Evolutionary conservation across 2,797 vertebrate genomes (phyloP).

Genomic region (Limosa lapponica): DNA sequence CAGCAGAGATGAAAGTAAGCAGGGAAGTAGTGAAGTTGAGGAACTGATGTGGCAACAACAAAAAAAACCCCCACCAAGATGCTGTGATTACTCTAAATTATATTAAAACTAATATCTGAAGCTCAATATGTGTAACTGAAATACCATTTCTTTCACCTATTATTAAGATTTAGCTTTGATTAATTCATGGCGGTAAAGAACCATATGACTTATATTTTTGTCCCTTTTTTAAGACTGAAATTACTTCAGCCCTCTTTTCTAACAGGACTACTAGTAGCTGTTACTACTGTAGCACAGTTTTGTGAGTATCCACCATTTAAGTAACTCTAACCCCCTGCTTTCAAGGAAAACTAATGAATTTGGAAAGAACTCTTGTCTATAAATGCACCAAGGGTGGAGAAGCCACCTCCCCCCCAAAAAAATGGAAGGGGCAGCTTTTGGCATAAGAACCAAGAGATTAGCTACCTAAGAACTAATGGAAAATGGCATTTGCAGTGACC

Average conservation of each 20-base stretch:
- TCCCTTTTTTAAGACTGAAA: not conserved
- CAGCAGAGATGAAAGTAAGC: not conserved
- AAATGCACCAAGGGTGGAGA: not conserved
- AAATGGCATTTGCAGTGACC: not conserved
- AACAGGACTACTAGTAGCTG: not conserved
- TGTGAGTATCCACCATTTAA: not conserved
- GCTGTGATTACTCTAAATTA: not conserved
- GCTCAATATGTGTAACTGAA: not conserved
- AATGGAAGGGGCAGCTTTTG: not conserved
- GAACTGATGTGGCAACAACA: not conserved
- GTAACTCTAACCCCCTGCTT: not conserved
- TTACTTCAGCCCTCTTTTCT: not conserved
- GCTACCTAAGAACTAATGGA: not conserved
- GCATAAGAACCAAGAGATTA: not conserved
- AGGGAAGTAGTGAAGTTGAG: not conserved
- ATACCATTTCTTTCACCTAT: not conserved
- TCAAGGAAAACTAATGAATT: not conserved
- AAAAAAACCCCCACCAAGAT: not conserved
- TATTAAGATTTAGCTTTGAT: not conserved
- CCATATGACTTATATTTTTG: not conserved
- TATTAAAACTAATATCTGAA: not conserved
- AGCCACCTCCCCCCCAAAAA: not conserved
- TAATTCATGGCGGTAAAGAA: not conserved
- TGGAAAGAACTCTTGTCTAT: not conserved
- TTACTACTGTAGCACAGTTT: not conserved